Conservation (phyloP, 2,888 invertebrate genomes). For the Agrilus biguttatus region DNA sequence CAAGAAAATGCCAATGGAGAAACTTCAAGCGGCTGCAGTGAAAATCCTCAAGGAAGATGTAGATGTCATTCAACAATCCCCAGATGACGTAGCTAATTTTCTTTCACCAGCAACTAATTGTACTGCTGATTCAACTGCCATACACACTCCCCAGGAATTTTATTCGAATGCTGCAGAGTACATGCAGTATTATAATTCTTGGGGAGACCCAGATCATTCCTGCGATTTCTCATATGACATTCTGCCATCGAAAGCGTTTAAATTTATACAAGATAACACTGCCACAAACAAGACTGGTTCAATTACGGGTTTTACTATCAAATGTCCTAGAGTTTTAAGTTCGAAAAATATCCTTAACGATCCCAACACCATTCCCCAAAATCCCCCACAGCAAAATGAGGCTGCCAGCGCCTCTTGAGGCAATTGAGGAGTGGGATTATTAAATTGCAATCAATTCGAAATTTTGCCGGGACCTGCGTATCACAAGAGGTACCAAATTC, state of each 20-base stretch:
- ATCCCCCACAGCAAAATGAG: conserved; percentile 7
- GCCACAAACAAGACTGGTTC: conserved; percentile 24
- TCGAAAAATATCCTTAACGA: conserved; percentile 41
- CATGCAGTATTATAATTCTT: conserved; percentile 39
- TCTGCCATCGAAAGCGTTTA: conserved; percentile 43
- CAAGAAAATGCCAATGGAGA: conserved; percentile 39
- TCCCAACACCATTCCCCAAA: conserved; percentile 28
- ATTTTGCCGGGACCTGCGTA: conserved; percentile 17
- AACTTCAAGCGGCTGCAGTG: conserved; percentile 42
- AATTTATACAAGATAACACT: conserved; percentile 36
- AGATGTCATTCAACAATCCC: conserved; percentile 29
- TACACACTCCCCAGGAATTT: conserved; percentile 34
- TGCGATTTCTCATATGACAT: conserved; percentile 30
- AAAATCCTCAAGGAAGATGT: conserved; percentile 41
- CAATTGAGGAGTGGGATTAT: conserved; percentile 12
- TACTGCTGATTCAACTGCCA: conserved; percentile 35
- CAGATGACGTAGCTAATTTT: conserved; percentile 25
- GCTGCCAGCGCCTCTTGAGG: conserved; percentile 16
- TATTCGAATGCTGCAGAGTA: conserved; percentile 34
- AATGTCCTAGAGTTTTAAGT: conserved; percentile 48
- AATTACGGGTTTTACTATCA: conserved; percentile 38
- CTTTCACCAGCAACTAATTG: conserved; percentile 23
- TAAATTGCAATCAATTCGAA: conserved; percentile 14
- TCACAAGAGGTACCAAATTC: conserved; percentile 17
- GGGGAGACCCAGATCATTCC: conserved; percentile 26